Evolutionary conservation across 2,888 invertebrate species (phyloP).

Genomic region (Brachycybe producta): DNA sequence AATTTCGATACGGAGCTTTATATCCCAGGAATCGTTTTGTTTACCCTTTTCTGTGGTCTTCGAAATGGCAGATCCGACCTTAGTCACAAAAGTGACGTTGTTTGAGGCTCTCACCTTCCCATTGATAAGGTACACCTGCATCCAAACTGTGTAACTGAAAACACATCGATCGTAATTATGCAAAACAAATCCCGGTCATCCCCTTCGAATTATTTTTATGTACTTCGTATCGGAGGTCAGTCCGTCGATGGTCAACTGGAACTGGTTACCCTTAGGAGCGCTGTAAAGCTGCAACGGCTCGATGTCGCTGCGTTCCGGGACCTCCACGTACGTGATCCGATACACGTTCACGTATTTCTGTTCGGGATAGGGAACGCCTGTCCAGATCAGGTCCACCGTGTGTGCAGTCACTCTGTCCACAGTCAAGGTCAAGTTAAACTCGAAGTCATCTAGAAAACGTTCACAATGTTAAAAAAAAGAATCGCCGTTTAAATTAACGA

Average conservation of each 20-base stretch:
- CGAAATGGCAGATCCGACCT: conserved; percentile 43
- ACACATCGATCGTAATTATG: conserved; percentile 13
- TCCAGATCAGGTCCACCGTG: conserved; percentile 66
- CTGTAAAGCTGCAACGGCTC: conserved; percentile 61
- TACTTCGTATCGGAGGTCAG: conserved; percentile 56
- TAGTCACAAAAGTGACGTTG: conserved; percentile 73
- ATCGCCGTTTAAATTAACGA: background rate
- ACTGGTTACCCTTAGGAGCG: conserved; percentile 53
- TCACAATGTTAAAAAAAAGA: background rate
- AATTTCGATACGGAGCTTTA: too few relatives aligned
- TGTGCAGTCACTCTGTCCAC: conserved; percentile 60
- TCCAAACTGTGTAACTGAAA: conserved; percentile 65
- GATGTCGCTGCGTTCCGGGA: conserved; percentile 50
- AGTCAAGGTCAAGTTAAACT: conserved; percentile 64
- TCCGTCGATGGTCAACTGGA: conserved; percentile 46
- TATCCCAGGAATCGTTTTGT: background rate
- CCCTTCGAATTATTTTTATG: background rate
- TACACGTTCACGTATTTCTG: conserved; percentile 83
- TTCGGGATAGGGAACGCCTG: conserved; percentile 72
- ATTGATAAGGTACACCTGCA: conserved; percentile 77
- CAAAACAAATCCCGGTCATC: background rate
- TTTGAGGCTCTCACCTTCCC: conserved; percentile 82
- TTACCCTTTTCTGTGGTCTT: conserved; percentile 20
- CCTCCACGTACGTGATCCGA: conserved; percentile 61
- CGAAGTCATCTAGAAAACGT: conserved; percentile 59